These are phyloP conservation scores for Acanthisitta chloris DNA, from an alignment of 2,113 vertebrate species.

Conservation along the genomic window DNA sequence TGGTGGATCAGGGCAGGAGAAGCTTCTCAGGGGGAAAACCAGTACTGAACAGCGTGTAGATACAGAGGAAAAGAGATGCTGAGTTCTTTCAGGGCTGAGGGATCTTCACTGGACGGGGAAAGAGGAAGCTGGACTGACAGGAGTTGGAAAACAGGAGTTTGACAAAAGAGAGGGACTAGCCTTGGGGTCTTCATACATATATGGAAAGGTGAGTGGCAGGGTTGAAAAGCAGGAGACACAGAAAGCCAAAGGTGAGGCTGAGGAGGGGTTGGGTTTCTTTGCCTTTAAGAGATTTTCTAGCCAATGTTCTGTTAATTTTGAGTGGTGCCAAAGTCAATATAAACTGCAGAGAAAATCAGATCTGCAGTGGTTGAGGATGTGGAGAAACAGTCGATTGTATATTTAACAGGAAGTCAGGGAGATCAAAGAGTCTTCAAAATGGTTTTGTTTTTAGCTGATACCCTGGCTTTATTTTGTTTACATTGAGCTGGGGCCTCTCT, in stretches of 20 bases:
- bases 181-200: neutral
- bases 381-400: constrained; percentile 1
- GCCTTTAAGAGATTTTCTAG: neutral
- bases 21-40: neutral
- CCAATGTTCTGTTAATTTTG: neutral
- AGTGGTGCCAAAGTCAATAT: constrained; percentile 19
- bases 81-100: neutral
- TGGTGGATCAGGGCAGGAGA: neutral
- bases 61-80: neutral
- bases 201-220: neutral
- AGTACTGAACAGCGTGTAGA: neutral
- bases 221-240: neutral
- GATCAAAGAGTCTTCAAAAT: constrained; percentile 49
- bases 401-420: constrained; percentile 59
- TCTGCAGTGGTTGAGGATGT: neutral
- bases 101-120: neutral
- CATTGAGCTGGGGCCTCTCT: constrained; percentile 39
- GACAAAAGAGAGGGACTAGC: neutral
- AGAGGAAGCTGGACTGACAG: neutral
- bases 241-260: neutral
- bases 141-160: neutral
- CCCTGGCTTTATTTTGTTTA: constrained; percentile 62
- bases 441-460: constrained; percentile 61
- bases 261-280: neutral
- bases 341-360: constrained; percentile 19